These are phyloP conservation scores for Phoenoteleia sp. DNA, from an alignment of 2,888 invertebrate genomes.

Conservation along the genomic window DNA sequence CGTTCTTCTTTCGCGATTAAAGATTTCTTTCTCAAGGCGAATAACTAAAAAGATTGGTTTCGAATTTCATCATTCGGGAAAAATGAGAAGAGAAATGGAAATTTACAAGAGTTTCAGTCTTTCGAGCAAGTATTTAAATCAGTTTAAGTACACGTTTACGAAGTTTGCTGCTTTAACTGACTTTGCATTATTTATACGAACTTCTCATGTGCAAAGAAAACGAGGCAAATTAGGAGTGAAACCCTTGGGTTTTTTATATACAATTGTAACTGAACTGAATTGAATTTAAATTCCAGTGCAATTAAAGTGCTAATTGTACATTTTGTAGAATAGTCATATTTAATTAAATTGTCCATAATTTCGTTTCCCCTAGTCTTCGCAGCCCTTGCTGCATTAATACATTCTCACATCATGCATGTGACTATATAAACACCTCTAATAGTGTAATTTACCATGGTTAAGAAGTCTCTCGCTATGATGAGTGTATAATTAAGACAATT, in stretches of 20 bases:
- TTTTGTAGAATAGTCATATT: slow-evolving; percentile 1
- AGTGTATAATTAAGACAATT: slow-evolving; percentile 58
- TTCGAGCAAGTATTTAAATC: too few relatives aligned
- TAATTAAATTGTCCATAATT: slow-evolving; percentile 49
- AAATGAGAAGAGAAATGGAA: too few relatives aligned
- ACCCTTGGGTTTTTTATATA: too few relatives aligned
- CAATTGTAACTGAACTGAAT: too few relatives aligned
- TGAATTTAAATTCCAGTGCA: background rate
- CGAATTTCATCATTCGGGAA: too few relatives aligned
- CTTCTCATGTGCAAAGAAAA: background rate
- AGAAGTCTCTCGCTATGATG: slow-evolving; percentile 48
- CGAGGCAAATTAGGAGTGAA: background rate
- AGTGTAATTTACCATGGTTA: slow-evolving; percentile 52
- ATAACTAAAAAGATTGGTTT: too few relatives aligned
- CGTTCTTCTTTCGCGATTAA: too few relatives aligned
- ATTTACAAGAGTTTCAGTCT: too few relatives aligned
- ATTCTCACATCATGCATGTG: slow-evolving; percentile 43
- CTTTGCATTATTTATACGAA: background rate
- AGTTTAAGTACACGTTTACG: slow-evolving; percentile 11
- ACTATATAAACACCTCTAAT: slow-evolving; percentile 57
- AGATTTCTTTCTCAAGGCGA: too few relatives aligned
- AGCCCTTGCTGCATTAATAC: slow-evolving; percentile 22
- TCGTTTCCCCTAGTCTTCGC: slow-evolving; percentile 4
- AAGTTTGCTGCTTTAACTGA: background rate
- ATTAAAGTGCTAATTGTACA: slow-evolving; percentile 22